Conservation (phyloP, 2,113 vertebrate species). For the Bos indicus region DNA sequence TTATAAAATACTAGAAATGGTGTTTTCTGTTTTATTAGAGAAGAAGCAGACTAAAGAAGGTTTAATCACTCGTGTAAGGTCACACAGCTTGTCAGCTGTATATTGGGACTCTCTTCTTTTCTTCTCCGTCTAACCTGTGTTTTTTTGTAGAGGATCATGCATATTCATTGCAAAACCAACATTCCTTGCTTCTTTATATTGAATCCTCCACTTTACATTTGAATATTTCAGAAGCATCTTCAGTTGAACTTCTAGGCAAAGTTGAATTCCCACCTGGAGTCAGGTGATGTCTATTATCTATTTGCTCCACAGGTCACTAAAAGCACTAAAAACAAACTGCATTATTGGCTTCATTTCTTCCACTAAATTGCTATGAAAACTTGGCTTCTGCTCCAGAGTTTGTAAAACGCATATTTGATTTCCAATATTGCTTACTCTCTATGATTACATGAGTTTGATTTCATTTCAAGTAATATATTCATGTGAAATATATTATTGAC, state of each 20-base stretch:
- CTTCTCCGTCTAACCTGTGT: neutral
- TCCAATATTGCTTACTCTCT: neutral
- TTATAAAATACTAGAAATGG: neutral
- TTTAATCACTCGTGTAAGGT: neutral
- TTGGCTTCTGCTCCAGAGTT: neutral
- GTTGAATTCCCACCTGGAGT: neutral
- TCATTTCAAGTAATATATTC: neutral
- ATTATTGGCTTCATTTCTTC: neutral
- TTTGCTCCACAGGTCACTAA: neutral
- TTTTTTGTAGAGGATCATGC: neutral
- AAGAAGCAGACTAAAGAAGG: neutral
- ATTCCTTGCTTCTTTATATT: neutral
- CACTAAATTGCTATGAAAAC: neutral
- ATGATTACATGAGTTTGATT: neutral
- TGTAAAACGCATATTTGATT: neutral
- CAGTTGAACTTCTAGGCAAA: neutral
- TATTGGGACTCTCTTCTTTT: neutral
- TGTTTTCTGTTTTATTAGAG: neutral
- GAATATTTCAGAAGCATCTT: neutral
- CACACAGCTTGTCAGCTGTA: neutral
- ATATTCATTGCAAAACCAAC: neutral
- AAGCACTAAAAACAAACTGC: neutral
- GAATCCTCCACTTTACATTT: neutral
- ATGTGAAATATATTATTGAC: neutral
- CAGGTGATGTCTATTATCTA: neutral